These are phyloP conservation scores for Chrysogorgia sp. DNA, from an alignment of 92 coral and sea anemone genomes.

Conservation along the genomic window DNA sequence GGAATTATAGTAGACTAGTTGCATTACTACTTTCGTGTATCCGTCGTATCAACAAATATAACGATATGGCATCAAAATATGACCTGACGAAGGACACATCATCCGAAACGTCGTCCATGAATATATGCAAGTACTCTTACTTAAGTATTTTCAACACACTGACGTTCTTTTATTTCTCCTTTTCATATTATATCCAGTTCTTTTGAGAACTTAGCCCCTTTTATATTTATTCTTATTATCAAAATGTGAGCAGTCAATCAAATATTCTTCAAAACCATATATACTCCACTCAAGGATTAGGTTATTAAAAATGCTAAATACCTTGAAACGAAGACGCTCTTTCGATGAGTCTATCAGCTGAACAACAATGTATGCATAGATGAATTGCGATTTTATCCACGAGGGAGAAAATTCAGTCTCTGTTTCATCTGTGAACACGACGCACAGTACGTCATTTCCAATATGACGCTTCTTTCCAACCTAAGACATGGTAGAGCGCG, in stretches of 20 bases:
- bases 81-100: no score
- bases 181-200: no score
- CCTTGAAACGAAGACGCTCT: constrained; percentile 25
- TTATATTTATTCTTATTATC: no score
- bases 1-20: no score
- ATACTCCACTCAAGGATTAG: background rate
- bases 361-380: constrained; percentile 82
- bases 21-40: no score
- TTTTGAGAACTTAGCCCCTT: no score
- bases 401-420: constrained; percentile 80
- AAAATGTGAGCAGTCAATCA: background rate
- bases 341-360: constrained; percentile 60
- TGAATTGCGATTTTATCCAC: constrained; percentile 94
- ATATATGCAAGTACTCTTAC: no score
- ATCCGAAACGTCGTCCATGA: no score
- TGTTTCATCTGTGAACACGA: constrained; percentile 83
- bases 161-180: no score
- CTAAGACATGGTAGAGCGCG: constrained; percentile 29
- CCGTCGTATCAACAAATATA: background rate
- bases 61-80: background rate
- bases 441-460: constrained; percentile 93
- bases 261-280: background rate
- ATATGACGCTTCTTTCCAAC: constrained; percentile 93
- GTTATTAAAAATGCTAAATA: background rate
- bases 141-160: no score